Conservation (phyloP, 2,888 invertebrate genomes). For the Salpingus planirostris region DNA sequence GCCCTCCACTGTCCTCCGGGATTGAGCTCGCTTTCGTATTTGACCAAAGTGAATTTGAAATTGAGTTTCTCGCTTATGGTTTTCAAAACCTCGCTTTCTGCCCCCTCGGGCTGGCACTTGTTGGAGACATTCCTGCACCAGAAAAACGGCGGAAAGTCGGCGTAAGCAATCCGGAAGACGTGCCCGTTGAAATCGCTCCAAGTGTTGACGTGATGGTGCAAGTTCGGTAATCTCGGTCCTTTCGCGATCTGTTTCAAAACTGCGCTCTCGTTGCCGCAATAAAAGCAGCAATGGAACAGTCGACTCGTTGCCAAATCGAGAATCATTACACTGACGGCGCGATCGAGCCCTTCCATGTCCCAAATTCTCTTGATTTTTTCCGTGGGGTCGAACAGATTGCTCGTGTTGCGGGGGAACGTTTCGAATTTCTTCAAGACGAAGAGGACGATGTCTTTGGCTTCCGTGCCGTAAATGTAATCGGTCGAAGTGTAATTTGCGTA, state of each 20-base stretch:
- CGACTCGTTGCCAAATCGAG: not conserved
- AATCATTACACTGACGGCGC: constrained; percentile 6
- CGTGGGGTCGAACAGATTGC: too few relatives aligned
- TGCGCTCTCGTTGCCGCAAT: constrained; percentile 8
- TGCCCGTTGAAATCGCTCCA: constrained; percentile 13
- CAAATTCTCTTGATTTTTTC: too few relatives aligned
- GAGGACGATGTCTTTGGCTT: too few relatives aligned
- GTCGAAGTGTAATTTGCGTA: too few relatives aligned
- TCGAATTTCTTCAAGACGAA: too few relatives aligned
- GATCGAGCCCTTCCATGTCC: constrained; percentile 6
- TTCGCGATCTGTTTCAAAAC: constrained; percentile 2
- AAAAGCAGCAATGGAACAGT: constrained; percentile 10
- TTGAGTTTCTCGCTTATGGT: constrained; percentile 8
- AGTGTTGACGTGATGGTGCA: constrained; percentile 8
- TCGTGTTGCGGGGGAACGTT: constrained; percentile 1
- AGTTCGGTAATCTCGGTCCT: not conserved
- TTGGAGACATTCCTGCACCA: constrained; percentile 8
- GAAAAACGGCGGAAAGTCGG: constrained; percentile 14
- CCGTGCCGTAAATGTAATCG: too few relatives aligned
- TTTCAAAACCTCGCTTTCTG: constrained; percentile 9
- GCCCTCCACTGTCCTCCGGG: constrained; percentile 7
- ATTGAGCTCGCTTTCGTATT: constrained; percentile 5
- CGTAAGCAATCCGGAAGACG: constrained; percentile 12
- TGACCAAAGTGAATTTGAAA: constrained; percentile 12
- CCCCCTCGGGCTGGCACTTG: constrained; percentile 7